These are phyloP conservation scores for Myotis daubentonii DNA, from an alignment of 2,797 vertebrate species.

Conservation along the genomic window DNA sequence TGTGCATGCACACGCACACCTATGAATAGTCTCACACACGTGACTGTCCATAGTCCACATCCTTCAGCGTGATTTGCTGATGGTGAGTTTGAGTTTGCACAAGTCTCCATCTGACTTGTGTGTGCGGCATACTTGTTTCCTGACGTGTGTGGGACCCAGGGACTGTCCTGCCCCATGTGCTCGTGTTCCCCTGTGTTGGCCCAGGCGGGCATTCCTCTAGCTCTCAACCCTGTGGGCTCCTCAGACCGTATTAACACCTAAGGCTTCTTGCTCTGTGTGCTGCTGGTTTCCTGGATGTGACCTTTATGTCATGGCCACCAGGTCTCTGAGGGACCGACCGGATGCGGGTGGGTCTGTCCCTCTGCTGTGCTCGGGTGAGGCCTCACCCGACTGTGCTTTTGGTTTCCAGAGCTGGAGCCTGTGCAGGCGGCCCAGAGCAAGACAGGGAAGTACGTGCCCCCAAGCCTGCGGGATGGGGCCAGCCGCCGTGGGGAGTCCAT, in stretches of 20 bases:
- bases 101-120: background rate
- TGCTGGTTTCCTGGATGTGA: background rate
- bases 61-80: background rate
- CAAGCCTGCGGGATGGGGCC: conserved; percentile 93
- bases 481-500: conserved; percentile 96
- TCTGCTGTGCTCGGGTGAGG: background rate
- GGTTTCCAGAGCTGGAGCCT: conserved; percentile 90
- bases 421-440: conserved; percentile 93
- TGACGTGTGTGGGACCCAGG: background rate
- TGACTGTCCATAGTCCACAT: no score
- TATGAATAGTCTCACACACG: background rate
- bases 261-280: background rate
- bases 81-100: background rate
- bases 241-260: accelerated
- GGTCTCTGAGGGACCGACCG: accelerated
- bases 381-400: background rate
- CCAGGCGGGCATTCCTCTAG: background rate
- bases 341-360: no score
- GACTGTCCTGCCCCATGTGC: background rate
- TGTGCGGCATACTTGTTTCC: background rate
- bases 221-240: background rate
- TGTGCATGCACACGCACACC: accelerated
- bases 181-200: background rate
- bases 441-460: conserved; percentile 96
- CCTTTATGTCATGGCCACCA: background rate